phyloP scores from a whole-genome alignment of 2,113 vertebrate genomes.

The Phocoena sinus region DNA sequence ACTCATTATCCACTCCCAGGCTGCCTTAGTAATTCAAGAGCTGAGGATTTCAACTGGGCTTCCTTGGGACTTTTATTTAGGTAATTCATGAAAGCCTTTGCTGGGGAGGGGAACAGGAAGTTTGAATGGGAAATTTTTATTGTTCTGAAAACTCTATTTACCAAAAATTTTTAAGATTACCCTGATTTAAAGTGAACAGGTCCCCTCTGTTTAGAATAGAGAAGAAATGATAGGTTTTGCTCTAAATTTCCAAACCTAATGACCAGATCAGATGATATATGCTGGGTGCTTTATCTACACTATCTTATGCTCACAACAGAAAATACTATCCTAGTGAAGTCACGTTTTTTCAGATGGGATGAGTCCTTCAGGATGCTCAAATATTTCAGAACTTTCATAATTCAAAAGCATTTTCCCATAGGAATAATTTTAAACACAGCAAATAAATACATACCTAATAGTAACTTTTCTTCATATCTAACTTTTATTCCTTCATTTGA shows the following conservation, averaged over 20 bases:
- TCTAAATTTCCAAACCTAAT: not conserved
- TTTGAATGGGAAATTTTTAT: not conserved
- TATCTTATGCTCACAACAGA: not conserved
- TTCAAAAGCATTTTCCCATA: not conserved
- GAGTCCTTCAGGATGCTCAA: not conserved
- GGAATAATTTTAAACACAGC: not conserved
- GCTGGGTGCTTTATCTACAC: not conserved
- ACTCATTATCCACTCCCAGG: not conserved
- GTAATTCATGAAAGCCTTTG: not conserved
- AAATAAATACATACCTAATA: not conserved
- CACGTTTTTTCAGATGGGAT: not conserved
- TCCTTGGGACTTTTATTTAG: not conserved
- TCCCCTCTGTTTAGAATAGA: not conserved
- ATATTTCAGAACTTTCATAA: not conserved
- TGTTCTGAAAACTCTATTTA: not conserved
- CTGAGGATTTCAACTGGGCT: not conserved
- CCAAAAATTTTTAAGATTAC: not conserved
- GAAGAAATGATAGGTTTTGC: not conserved
- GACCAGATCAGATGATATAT: not conserved
- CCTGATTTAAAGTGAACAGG: not conserved
- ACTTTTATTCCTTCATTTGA: not conserved
- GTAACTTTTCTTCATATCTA: not conserved
- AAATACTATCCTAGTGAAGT: not conserved
- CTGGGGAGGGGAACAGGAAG: not conserved
- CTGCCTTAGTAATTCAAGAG: not conserved